Base-by-base conservation (phyloP, 1,140 invertebrate genomes). In the Megathymus violae region DNA sequence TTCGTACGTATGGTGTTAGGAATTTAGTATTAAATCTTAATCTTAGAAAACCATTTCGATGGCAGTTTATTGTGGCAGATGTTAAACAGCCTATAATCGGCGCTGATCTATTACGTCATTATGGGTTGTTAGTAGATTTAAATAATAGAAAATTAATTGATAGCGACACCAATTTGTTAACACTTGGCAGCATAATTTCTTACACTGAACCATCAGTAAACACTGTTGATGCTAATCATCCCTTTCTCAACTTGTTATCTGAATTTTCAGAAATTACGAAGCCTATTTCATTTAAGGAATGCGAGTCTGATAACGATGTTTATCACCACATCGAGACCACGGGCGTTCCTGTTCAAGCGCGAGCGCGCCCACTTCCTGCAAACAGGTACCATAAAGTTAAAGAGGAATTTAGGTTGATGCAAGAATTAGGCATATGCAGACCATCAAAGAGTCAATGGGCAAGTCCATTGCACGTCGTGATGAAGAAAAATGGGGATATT, bases 61-160 rank as follows among this genome's bases (percentile, higher is more conserved):
- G 83, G 86, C 58, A 25, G 3, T 91, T 90, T 41, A 50, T 87
- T 1, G 52, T 91, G 0, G 84, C 83, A 1, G 76, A 85, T 19
- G 79, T 86, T 0, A 48, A 50, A 0, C 71, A 77, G 52, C 68
- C 88, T 0, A 85, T 91, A 6, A 74, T 89, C 2, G 87, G 85
- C 9, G 82, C 85, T 0, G 87, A 90, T 64, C 85, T 89, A 64
- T 64, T 92, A 16, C 14, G 25, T 0, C 43, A 82, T 54, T 81
- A 72, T 62, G 63, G 71, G 0, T 48, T 91, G 9, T 46, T 88
- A 0, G 76, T 88, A 0, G 82, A 90, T 61, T 27, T 86, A 6
- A 43, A 62, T 14, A 52, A n/a, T 34, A 65, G 4, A 64, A 68
- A 5, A 16, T 52, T 89, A 5, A 51, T 85, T 10, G 84, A 91